phyloP scores from a whole-genome alignment of 2,888 invertebrate genomes.

The Lithophane semibrunnea region DNA sequence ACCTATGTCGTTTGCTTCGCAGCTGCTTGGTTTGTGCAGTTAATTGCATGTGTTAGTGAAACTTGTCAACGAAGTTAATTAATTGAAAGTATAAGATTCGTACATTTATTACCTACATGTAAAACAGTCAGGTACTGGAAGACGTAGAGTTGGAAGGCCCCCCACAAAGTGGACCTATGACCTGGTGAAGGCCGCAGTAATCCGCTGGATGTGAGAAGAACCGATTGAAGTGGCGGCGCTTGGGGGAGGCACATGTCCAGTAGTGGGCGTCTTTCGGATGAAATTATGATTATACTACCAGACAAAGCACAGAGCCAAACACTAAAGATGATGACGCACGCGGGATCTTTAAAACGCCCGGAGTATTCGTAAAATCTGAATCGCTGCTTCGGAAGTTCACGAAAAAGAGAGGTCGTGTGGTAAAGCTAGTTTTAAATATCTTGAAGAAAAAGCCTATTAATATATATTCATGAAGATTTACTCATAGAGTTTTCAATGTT shows the following conservation, averaged over 20 bases:
- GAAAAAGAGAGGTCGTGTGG: neutral
- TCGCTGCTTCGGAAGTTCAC: neutral
- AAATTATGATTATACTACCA: too few species aligned
- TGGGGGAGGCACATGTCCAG: too few species aligned
- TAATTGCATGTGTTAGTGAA: slow-evolving; percentile 8
- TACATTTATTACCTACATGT: neutral
- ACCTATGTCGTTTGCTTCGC: slow-evolving; percentile 21
- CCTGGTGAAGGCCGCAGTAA: too few species aligned
- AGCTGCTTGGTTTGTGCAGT: slow-evolving; percentile 40
- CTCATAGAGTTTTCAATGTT: slow-evolving; percentile 1
- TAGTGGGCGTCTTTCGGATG: too few species aligned
- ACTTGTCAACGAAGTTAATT: neutral
- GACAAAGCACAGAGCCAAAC: neutral
- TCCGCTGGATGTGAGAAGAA: too few species aligned
- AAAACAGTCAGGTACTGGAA: neutral
- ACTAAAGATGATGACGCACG: neutral
- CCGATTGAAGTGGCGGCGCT: too few species aligned
- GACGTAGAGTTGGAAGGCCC: too few species aligned
- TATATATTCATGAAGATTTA: neutral
- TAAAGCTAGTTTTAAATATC: neutral
- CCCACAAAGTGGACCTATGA: too few species aligned
- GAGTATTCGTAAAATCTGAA: neutral
- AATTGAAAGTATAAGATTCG: neutral
- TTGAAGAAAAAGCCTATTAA: neutral
- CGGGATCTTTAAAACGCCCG: neutral